Evolutionary conservation across 2,113 vertebrate genomes (phyloP).

Genomic region (Narcine bancroftii): DNA sequence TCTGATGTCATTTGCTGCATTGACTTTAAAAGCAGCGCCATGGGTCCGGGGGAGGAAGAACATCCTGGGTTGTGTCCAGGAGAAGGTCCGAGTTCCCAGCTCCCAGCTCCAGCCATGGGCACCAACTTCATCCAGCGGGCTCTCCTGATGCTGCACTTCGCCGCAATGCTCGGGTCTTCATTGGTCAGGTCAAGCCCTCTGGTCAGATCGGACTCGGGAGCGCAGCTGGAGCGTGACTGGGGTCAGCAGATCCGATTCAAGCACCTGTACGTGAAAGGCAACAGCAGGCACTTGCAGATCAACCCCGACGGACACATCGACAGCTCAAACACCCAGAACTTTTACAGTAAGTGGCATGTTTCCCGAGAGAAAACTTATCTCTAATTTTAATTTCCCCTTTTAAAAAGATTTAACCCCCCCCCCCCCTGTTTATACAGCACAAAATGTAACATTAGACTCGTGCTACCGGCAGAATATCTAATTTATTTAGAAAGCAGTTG

Average conservation of each 20-base stretch:
- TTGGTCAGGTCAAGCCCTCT: constrained; percentile 46
- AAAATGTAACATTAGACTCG: neutral
- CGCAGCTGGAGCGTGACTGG: constrained; percentile 69
- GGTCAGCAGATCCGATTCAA: constrained; percentile 58
- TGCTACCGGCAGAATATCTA: neutral
- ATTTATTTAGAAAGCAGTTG: neutral
- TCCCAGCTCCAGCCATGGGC: constrained; percentile 29
- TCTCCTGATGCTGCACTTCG: constrained; percentile 47
- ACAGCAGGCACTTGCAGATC: constrained; percentile 85
- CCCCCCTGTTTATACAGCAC: too few relatives aligned
- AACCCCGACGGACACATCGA: constrained; percentile 49
- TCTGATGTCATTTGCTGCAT: constrained; percentile 35
- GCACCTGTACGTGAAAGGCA: constrained; percentile 67
- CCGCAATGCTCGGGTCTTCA: constrained; percentile 38
- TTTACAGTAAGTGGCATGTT: constrained; percentile 65
- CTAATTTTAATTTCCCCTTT: neutral
- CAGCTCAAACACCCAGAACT: constrained; percentile 54
- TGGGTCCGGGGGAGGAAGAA: neutral
- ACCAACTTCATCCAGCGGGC: constrained; percentile 40
- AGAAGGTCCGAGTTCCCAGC: neutral
- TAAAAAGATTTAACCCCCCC: too few relatives aligned
- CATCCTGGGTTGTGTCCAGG: neutral
- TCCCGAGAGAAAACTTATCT: neutral
- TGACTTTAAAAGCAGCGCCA: constrained; percentile 29
- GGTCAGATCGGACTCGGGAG: constrained; percentile 28